A percentile compares a stretch with the other conserved stretches of the same genome.
Evolutionary conservation across 2,113 vertebrate genomes (phyloP).

Genomic region (Pagrus major): DNA sequence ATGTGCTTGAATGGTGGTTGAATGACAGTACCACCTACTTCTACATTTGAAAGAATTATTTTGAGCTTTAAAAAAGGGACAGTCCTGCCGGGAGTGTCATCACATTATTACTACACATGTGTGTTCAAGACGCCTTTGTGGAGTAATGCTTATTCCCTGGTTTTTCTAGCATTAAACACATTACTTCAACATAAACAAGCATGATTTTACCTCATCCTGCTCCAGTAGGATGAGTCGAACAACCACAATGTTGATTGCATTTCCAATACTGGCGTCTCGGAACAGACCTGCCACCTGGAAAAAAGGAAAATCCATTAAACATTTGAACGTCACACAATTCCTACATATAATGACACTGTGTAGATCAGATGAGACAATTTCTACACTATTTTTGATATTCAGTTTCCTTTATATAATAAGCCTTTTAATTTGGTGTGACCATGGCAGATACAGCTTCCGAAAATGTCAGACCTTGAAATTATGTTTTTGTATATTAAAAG

Average conservation of each 20-base stretch:
- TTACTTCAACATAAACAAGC: neutral
- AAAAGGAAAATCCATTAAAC: neutral
- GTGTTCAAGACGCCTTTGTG: neutral
- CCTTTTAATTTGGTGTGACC: neutral
- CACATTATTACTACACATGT: neutral
- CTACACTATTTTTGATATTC: neutral
- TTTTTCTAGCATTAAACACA: neutral
- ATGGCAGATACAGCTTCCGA: no score
- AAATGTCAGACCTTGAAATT: neutral
- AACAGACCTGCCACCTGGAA: conserved; percentile 94
- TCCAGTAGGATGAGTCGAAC: conserved; percentile 94
- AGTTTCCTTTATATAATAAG: neutral
- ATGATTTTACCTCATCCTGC: conserved; percentile 89
- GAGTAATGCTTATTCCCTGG: neutral
- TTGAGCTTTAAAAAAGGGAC: no score
- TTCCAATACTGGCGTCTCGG: conserved; percentile 94
- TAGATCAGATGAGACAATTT: neutral
- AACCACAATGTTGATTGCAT: conserved; percentile 93
- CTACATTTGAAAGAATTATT: neutral
- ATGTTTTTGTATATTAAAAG: neutral
- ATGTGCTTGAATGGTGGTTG: no score
- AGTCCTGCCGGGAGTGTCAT: neutral
- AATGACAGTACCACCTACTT: no score
- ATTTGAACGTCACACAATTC: neutral
- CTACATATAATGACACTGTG: neutral